Conservation (phyloP, 1,140 invertebrate genomes). For the Lysiphlebus fabarum region DNA sequence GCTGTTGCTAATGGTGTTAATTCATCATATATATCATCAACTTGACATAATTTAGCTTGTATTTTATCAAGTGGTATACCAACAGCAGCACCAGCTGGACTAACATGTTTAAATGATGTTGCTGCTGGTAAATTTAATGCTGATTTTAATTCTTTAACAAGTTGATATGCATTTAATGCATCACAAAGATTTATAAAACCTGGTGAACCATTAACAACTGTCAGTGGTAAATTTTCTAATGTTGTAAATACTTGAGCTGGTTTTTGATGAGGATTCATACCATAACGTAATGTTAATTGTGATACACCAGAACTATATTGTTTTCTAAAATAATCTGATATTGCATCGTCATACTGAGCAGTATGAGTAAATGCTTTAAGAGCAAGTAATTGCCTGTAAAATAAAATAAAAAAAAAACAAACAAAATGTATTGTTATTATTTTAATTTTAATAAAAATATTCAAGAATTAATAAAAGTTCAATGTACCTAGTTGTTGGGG, state of each 20-base stretch:
- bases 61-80: slow-evolving; percentile 71
- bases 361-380: slow-evolving; percentile 96
- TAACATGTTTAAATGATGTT: slow-evolving; percentile 97
- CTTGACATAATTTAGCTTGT: slow-evolving; percentile 88
- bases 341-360: slow-evolving; percentile 88
- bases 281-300: slow-evolving; percentile 86
- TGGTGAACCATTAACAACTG: slow-evolving; percentile 90
- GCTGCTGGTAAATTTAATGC: slow-evolving; percentile 85
- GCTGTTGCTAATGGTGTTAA: slow-evolving; percentile 88
- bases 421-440: too few species aligned
- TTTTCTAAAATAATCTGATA: slow-evolving; percentile 93
- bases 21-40: slow-evolving; percentile 74
- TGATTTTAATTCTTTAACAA: slow-evolving; percentile 83
- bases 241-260: slow-evolving; percentile 91
- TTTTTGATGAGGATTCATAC: slow-evolving; percentile 98
- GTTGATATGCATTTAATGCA: slow-evolving; percentile 94
- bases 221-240: slow-evolving; percentile 77
- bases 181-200: slow-evolving; percentile 98
- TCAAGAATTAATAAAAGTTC: slow-evolving; percentile 18
- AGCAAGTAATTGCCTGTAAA: slow-evolving; percentile 68
- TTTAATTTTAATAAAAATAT: slow-evolving; percentile 22
- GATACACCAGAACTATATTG: slow-evolving; percentile 77
- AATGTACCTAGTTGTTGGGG: slow-evolving; percentile 68
- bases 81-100: slow-evolving; percentile 92
- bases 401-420: too few species aligned